These are phyloP conservation scores for Parotocinclus haroldoi DNA, from an alignment of 2,797 vertebrate genomes.

Conservation along the genomic window DNA sequence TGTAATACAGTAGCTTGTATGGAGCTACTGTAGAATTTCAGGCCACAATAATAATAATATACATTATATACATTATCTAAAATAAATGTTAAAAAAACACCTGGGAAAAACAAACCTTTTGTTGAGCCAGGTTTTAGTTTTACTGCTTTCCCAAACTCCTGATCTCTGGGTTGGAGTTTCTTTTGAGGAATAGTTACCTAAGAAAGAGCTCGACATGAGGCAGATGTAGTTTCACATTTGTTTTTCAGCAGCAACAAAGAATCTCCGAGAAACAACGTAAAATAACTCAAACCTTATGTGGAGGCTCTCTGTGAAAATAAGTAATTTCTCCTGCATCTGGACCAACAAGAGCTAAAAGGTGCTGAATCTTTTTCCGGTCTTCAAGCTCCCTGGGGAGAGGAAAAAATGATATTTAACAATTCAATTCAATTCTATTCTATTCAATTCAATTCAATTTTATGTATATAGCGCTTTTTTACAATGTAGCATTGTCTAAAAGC, in stretches of 20 bases:
- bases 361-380: constrained; percentile 92
- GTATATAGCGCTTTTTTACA: too few species aligned
- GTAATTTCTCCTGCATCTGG: constrained; percentile 83
- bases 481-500: too few species aligned
- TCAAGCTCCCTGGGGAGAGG: constrained; percentile 81
- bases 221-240: background rate
- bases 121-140: constrained; percentile 61
- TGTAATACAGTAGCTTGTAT: too few species aligned
- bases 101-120: constrained; percentile 57
- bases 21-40: too few species aligned
- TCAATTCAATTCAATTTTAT: too few species aligned
- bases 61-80: too few species aligned
- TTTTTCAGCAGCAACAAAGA: background rate
- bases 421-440: too few species aligned
- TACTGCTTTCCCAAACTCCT: constrained; percentile 61
- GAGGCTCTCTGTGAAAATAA: constrained; percentile 90
- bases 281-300: constrained; percentile 75
- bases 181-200: constrained; percentile 84
- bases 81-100: background rate
- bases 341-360: constrained; percentile 83
- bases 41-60: too few species aligned
- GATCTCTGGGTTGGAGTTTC: constrained; percentile 53
- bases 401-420: too few species aligned
- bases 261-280: background rate
- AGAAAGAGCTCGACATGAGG: constrained; percentile 12